Percentiles rank a stretch among this genome's conserved stretches.
Conservation (phyloP, 1,140 invertebrate species). For the Hydropsyche tenuis region DNA sequence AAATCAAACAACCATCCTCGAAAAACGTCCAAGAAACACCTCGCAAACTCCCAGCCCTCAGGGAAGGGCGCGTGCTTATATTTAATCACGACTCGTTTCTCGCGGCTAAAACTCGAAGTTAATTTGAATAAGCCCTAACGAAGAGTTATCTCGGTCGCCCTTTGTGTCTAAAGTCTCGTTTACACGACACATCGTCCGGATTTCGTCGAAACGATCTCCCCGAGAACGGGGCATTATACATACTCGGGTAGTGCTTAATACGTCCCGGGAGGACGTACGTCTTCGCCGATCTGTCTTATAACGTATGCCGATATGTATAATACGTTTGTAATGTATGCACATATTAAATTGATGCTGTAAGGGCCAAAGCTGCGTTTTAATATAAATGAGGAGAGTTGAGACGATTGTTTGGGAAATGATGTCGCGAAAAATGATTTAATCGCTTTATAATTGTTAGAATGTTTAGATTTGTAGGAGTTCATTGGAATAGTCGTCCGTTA, state of each 20-base stretch:
- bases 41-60: no score
- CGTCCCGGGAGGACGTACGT: not conserved
- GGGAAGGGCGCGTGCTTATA: not conserved
- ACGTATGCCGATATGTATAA: not conserved
- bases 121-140: slow-evolving; percentile 15
- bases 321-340: not conserved
- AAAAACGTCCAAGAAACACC: no score
- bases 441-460: no score
- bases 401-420: no score
- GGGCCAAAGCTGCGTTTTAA: no score
- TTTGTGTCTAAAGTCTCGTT: not conserved
- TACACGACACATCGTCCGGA: not conserved
- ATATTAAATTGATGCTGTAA: not conserved
- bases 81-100: slow-evolving; percentile 18
- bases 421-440: no score
- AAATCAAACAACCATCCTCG: no score
- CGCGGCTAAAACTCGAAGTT: slow-evolving; percentile 7
- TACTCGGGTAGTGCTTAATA: not conserved
- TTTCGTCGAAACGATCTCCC: slow-evolving; percentile 1
- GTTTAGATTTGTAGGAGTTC: no score
- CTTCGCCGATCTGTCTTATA: not conserved
- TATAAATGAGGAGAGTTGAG: no score
- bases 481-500: no score
- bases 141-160: not conserved
- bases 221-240: not conserved